Evolutionary conservation across 1,140 invertebrate species (phyloP).

Genomic region (Venturia canescens): DNA sequence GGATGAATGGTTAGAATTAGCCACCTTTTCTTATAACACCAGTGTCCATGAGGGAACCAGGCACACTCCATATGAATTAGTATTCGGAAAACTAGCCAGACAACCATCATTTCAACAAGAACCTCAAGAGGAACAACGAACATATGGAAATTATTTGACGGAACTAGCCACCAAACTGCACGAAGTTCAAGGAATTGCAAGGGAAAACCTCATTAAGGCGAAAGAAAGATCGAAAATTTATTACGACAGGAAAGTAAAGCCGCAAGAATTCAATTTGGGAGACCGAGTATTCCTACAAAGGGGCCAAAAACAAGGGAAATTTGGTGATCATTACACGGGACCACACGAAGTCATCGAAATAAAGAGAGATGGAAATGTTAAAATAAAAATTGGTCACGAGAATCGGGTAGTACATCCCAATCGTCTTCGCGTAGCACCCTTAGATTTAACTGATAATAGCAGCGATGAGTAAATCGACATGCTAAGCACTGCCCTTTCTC

Average conservation of each 20-base stretch:
- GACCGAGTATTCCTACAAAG: slow-evolving; percentile 2
- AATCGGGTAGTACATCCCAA: too few species aligned
- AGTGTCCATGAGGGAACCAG: slow-evolving; percentile 6
- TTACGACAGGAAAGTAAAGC: slow-evolving; percentile 28
- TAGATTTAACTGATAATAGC: neutral
- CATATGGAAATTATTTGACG: slow-evolving; percentile 21
- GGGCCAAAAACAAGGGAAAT: slow-evolving; percentile 14
- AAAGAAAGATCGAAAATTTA: slow-evolving; percentile 9
- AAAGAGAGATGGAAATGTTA: slow-evolving; percentile 4
- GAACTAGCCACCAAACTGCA: neutral
- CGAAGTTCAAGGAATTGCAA: neutral
- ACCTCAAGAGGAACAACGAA: neutral
- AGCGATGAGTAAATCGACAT: slow-evolving; percentile 17
- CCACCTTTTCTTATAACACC: slow-evolving; percentile 10
- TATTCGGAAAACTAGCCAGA: slow-evolving; percentile 10
- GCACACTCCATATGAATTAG: neutral
- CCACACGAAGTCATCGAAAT: slow-evolving; percentile 18
- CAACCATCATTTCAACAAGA: neutral
- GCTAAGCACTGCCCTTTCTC: neutral
- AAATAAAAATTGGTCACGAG: slow-evolving; percentile 19
- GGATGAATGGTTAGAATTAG: slow-evolving; percentile 11
- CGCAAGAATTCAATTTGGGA: neutral
- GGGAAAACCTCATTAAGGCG: neutral
- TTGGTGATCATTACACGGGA: slow-evolving; percentile 23
- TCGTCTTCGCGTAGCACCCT: neutral